Conservation (phyloP, 2,113 vertebrate species). For the Lonchura striata region DNA sequence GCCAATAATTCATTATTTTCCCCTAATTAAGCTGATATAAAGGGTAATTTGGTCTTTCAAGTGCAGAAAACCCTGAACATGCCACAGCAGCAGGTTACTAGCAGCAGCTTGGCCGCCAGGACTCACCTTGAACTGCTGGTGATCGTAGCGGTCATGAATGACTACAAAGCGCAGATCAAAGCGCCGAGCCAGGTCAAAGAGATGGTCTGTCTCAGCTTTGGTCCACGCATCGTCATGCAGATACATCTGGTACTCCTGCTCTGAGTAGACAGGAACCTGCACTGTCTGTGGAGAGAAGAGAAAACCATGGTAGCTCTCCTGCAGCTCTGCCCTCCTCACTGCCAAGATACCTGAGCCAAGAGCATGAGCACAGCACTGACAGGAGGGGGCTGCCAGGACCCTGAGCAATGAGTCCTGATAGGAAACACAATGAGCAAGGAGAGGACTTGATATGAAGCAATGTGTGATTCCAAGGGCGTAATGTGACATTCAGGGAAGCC, state of each 20-base stretch:
- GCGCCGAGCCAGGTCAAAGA: slow-evolving; percentile 94
- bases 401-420: not conserved
- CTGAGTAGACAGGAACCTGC: slow-evolving; percentile 94
- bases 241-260: slow-evolving; percentile 97
- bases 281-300: slow-evolving; percentile 77
- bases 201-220: slow-evolving; percentile 96
- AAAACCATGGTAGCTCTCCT: not conserved
- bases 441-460: not conserved
- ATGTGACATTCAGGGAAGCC: not conserved
- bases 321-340: not conserved
- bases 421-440: not conserved
- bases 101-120: not conserved
- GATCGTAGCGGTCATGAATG: slow-evolving; percentile 96
- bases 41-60: slow-evolving; percentile 22
- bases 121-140: slow-evolving; percentile 97
- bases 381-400: not conserved
- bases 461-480: not conserved
- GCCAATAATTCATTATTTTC: slow-evolving; percentile 55
- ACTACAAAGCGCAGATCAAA: slow-evolving; percentile 96
- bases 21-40: slow-evolving; percentile 49
- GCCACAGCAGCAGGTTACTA: not conserved
- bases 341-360: not conserved
- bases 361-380: not conserved
- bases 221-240: slow-evolving; percentile 98
- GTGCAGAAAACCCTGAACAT: not conserved